Percentiles rank a stretch among this genome's conserved stretches.
Evolutionary conservation across 2,888 invertebrate species (phyloP).

Genomic region (Eristalinus sepulchralis): DNA sequence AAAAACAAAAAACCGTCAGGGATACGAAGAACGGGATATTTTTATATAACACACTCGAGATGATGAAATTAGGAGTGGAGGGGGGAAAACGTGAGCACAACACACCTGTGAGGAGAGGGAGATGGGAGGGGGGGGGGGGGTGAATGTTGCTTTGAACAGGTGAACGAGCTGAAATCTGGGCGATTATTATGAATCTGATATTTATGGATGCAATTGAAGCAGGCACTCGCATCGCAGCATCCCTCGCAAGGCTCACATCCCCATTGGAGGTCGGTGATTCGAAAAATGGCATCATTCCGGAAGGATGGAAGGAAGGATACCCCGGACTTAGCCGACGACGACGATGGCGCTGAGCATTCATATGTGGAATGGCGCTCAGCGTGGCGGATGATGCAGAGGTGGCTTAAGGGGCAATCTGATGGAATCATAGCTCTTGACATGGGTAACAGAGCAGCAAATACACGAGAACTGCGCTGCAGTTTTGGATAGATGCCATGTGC

Average conservation of each 20-base stretch:
- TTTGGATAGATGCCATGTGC: conserved; percentile 64
- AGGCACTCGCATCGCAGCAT: not conserved
- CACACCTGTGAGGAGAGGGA: conserved; percentile 21
- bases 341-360: not conserved
- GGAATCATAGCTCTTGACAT: conserved; percentile 62
- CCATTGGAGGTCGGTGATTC: not conserved
- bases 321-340: conserved; percentile 40
- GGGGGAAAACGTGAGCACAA: conserved; percentile 28
- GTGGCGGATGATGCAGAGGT: not conserved
- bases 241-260: not conserved
- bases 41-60: conserved; percentile 53
- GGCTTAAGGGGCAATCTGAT: conserved; percentile 21
- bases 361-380: not conserved
- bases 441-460: conserved; percentile 67
- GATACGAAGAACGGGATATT: conserved; percentile 25
- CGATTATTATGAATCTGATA: conserved; percentile 66
- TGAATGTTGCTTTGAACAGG: conserved; percentile 23
- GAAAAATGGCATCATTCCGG: conserved; percentile 56
- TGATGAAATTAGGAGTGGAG: conserved; percentile 61
- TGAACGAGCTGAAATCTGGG: conserved; percentile 64
- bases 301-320: conserved; percentile 63
- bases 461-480: conserved; percentile 54
- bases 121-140: too few relatives aligned
- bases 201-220: conserved; percentile 68
- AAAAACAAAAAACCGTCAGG: not conserved